These are phyloP conservation scores for Rhyacophila brunnea DNA, from an alignment of 1,140 invertebrate species.

Conservation along the genomic window DNA sequence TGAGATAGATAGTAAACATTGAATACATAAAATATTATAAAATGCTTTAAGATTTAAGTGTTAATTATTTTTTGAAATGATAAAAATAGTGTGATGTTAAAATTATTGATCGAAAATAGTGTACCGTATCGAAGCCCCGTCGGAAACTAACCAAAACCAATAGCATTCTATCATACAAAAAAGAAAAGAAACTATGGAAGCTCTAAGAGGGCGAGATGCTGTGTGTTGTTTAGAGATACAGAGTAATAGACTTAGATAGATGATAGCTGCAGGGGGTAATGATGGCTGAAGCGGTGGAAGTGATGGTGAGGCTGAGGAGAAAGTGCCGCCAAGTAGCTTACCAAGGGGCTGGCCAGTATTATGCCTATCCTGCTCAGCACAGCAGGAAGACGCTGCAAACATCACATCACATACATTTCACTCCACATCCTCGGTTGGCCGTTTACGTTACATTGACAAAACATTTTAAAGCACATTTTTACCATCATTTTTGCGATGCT, in stretches of 20 bases:
- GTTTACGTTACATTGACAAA: no score
- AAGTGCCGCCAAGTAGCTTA: slow-evolving; percentile 63
- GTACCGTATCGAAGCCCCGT: no score
- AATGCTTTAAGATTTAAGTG: no score
- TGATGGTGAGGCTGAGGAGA: slow-evolving; percentile 40
- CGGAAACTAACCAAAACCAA: no score
- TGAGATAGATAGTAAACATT: no score
- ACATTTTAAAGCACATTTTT: no score
- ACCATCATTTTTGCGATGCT: no score
- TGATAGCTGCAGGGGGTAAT: background rate
- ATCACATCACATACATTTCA: slow-evolving; percentile 51
- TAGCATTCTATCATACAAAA: no score
- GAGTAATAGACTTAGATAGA: background rate
- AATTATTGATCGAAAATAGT: no score
- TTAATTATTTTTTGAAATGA: no score
- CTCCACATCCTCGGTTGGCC: slow-evolving; percentile 38
- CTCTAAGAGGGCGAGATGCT: slow-evolving; percentile 45
- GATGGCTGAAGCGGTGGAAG: background rate
- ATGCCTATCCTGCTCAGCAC: slow-evolving; percentile 90
- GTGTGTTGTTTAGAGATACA: background rate
- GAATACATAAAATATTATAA: no score
- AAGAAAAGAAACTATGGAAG: slow-evolving; percentile 40
- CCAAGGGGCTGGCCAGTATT: slow-evolving; percentile 89
- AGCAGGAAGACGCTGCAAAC: slow-evolving; percentile 86
- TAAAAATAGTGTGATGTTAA: no score